These are phyloP conservation scores for Litoditis marina DNA, from an alignment of 2,888 invertebrate species.

Conservation along the genomic window DNA sequence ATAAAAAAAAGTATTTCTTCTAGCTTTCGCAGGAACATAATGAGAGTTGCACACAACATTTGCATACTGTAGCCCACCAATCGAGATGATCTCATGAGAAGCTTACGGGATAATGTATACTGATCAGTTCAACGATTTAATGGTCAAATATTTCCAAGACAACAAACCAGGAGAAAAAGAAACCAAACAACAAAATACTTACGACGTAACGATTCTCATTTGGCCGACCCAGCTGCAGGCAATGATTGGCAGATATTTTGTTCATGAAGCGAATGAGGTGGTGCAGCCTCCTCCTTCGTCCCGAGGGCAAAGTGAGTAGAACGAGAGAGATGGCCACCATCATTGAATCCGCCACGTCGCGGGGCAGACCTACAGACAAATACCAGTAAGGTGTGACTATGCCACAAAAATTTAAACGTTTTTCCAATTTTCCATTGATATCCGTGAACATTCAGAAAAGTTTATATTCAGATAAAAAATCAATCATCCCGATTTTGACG, in stretches of 20 bases:
- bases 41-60: no score
- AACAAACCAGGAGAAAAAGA: not conserved
- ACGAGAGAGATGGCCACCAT: slow-evolving; percentile 5
- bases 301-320: slow-evolving; percentile 4
- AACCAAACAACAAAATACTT: not conserved
- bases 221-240: slow-evolving; percentile 4
- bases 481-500: no score
- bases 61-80: no score
- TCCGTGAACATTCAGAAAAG: slow-evolving; percentile 1
- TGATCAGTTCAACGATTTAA: no score
- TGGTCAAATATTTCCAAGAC: no score
- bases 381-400: not conserved
- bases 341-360: not conserved
- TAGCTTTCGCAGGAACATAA: not conserved
- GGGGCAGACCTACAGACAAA: slow-evolving; percentile 2
- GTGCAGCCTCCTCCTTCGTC: slow-evolving; percentile 3
- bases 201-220: slow-evolving; percentile 7
- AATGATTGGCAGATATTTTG: slow-evolving; percentile 9
- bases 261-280: slow-evolving; percentile 9
- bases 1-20: not conserved
- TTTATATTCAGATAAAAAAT: no score
- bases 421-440: no score
- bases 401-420: not conserved
- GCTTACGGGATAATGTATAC: no score
- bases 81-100: no score